phyloP scores from a whole-genome alignment of 2,888 invertebrate species.

The Drosophila koepferae region DNA sequence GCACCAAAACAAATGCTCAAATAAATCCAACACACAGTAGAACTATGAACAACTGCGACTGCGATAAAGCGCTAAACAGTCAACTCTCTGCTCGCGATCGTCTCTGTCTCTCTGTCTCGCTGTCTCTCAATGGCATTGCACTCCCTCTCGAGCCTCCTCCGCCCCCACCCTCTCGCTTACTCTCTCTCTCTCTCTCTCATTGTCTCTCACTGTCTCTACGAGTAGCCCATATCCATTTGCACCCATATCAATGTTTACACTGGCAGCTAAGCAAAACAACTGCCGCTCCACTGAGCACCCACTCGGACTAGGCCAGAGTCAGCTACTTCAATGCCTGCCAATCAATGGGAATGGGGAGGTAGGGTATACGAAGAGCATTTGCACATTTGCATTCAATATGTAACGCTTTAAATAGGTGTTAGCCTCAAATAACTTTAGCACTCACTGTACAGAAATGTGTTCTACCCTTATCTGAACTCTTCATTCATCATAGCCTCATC shows the following conservation, averaged over 20 bases:
- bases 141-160: neutral
- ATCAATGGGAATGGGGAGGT: neutral
- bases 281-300: constrained; percentile 5
- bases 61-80: constrained; percentile 21
- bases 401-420: neutral
- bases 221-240: neutral
- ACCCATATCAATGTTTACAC: constrained; percentile 12
- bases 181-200: neutral
- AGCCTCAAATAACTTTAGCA: neutral
- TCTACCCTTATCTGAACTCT: no score
- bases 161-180: neutral
- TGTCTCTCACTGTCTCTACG: neutral
- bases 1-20: constrained; percentile 36
- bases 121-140: neutral
- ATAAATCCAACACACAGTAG: constrained; percentile 1
- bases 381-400: neutral
- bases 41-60: neutral
- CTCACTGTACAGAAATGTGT: no score
- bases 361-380: neutral
- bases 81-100: neutral
- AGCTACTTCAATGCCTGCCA: neutral
- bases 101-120: neutral
- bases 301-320: constrained; percentile 1
- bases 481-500: no score
- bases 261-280: constrained; percentile 11